Base-by-base conservation (phyloP, 23 tunicate species). In the Ascidia mentula region DNA sequence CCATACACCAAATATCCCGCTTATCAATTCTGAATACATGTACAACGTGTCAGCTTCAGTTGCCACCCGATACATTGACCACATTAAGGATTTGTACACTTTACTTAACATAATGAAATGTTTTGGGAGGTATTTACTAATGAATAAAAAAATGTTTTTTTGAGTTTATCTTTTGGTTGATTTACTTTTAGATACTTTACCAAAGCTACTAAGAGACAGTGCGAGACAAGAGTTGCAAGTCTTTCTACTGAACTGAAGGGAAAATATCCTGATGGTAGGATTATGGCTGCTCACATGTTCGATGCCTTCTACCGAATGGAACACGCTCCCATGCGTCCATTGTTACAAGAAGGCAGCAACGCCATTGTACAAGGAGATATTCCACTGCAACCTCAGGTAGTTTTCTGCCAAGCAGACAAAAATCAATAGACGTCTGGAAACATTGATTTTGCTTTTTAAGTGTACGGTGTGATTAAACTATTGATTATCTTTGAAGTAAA, bases 301-400 rank as follows among this genome's bases (percentile, higher is more conserved):
- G 98, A 93, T 76, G 98, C 98, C 0, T 93, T 93, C 69, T 93
- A 85, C 38, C 73, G 98, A 20, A 93, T 93, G 98, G 98, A 93
- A 53, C 76, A 93, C 75, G 93, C 98, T 38, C 91, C 98, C 0
- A 65, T 77, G 31, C 81, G 85, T 7, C 80, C 83, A 22, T 37
- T 88, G 39, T 80, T 88, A 34, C 85, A 88, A 34, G 38, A 80
- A 38, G 98, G 94, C 0, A 88, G 98, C 69, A 75, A 84, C 0
- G 93, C 88, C n/a, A 93, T 93, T 15, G 81, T 71, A 36, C 31
- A 59, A 22, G 77, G 82, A 26, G 71, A 46, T 36, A 75, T 88
- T 0, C 84, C 98, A 0, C 36, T 93, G 3, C 84, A 88, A 42
- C 94, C 93, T 18, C 98, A 93, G 85, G 97, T 92, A 60, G n/a